Evolutionary conservation across 2,113 vertebrate species (phyloP).

Genomic region (Pelecanus crispus): DNA sequence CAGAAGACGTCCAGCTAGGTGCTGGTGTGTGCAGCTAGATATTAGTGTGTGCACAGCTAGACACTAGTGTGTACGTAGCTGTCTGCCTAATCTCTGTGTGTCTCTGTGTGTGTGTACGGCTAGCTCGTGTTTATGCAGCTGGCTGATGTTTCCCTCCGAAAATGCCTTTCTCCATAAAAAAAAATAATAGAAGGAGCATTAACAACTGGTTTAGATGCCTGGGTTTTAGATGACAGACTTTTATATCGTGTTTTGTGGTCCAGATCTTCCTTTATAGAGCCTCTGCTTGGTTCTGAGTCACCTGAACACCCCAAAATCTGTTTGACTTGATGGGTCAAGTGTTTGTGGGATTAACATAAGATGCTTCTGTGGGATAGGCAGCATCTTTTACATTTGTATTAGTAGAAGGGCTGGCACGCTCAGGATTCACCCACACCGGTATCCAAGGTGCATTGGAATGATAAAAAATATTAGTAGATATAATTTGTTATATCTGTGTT

Average conservation of each 20-base stretch:
- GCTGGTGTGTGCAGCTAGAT: background rate
- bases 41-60: background rate
- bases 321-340: background rate
- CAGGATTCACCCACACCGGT: background rate
- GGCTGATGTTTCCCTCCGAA: background rate
- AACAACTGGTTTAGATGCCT: background rate
- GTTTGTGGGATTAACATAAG: background rate
- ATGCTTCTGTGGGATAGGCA: background rate
- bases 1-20: background rate
- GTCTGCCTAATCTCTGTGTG: background rate
- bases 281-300: background rate
- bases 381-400: background rate
- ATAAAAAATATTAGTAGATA: conserved; percentile 56
- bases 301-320: background rate
- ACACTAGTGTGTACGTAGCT: background rate
- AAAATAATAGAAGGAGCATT: background rate
- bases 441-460: conserved; percentile 9
- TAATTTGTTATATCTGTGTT: conserved; percentile 53
- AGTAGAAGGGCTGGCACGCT: background rate
- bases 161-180: background rate
- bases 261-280: background rate
- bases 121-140: background rate
- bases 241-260: background rate
- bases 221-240: background rate
- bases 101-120: background rate